Base-by-base conservation (phyloP, 2,797 vertebrate genomes). In the Pteropus rufus region DNA sequence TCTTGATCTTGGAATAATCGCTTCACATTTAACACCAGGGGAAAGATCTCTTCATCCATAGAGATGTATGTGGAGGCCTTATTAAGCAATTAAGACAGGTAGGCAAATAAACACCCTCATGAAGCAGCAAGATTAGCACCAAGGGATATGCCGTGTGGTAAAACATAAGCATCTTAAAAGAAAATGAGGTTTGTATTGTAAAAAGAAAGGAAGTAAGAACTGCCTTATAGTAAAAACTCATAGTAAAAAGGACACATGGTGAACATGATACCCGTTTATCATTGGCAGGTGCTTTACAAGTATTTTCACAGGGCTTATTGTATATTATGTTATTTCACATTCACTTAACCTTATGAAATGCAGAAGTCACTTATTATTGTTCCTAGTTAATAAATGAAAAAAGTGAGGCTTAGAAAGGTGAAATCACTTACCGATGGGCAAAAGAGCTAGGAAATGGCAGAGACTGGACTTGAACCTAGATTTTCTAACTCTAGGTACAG, bases 61-160 rank as follows among this genome's bases (percentile, higher is more conserved):
- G 34, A 93, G 92, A 83, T 86, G n/a, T 29, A 64, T 65, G 18
- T 89, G 23, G 62, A 92, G 49, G 41, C 16, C 80, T 91, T 96
- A 96, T 52, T 92, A 91, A 81, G 46, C 65, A 97, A 94, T 96
- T 97, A 97, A 92, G 62, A 49, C 69, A 96, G 44, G 49, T 7
- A 90, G 39, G 64, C 62, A 98, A 90, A 85, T 56, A 93, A 93
- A 97, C 39, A 88, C 16, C 29, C 21, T 84, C 19, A 58, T 29
- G 36, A 94, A 94, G 72, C 44, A 93, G 67, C 84, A 85, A 76
- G 62, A 93, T 77, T 90, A 94, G 69, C 64, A 96, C 23, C 19
- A 73, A 81, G 41, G 95, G 39, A 95, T 54, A 84, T 36, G 73
- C n/a, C 54, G 83, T 0, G 19, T 5, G 9, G 29, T 39, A 89